Conservation (phyloP, 2,888 invertebrate genomes). For the Pyrrhosoma nymphula region DNA sequence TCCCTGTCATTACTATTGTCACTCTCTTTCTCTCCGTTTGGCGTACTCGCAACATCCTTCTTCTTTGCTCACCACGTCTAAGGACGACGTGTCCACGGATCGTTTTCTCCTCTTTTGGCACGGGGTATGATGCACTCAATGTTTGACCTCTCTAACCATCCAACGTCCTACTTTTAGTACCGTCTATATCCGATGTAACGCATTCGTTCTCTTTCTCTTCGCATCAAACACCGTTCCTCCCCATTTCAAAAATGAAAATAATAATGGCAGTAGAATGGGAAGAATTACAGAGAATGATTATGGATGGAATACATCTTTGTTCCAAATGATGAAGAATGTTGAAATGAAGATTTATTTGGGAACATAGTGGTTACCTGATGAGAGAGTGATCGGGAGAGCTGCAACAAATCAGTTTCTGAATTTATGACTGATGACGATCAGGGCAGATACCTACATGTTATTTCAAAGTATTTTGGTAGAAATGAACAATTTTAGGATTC, state of each 20-base stretch:
- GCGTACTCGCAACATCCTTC: background rate
- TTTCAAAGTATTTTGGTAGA: too few relatives aligned
- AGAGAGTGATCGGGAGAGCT: too few relatives aligned
- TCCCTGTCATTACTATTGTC: constrained; percentile 37
- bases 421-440: too few relatives aligned
- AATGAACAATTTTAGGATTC: too few relatives aligned
- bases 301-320: too few relatives aligned
- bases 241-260: background rate
- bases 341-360: too few relatives aligned
- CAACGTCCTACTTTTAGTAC: background rate
- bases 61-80: background rate
- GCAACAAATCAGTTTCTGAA: too few relatives aligned
- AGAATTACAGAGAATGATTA: too few relatives aligned
- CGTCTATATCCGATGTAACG: background rate
- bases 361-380: too few relatives aligned
- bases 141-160: constrained; percentile 52
- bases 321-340: too few relatives aligned
- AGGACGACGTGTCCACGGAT: background rate
- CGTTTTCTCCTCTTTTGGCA: background rate
- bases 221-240: background rate
- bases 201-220: constrained; percentile 35
- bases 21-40: constrained; percentile 63
- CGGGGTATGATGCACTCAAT: background rate
- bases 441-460: too few relatives aligned
- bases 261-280: too few relatives aligned